Conservation (phyloP, 2,888 invertebrate species). For the Carcina quercana region DNA sequence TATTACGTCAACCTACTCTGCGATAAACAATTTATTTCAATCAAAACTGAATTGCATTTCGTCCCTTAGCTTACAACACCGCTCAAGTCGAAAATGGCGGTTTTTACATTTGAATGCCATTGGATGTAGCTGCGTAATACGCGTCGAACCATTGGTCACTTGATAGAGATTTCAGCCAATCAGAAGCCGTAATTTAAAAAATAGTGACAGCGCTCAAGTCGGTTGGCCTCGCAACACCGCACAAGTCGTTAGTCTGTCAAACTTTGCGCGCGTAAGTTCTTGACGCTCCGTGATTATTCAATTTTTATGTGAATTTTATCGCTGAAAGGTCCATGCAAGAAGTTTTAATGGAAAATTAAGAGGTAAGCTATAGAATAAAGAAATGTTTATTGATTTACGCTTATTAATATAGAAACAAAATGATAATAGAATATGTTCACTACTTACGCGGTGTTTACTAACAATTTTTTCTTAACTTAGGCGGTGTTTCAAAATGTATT, state of each 20-base stretch:
- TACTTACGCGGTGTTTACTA: slow-evolving; percentile 6
- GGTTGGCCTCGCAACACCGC: slow-evolving; percentile 16
- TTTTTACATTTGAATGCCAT: slow-evolving; percentile 5
- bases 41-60: too few species aligned
- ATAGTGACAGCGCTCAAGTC: slow-evolving; percentile 16
- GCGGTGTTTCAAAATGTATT: slow-evolving; percentile 6
- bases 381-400: too few species aligned
- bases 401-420: too few species aligned
- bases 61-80: too few species aligned
- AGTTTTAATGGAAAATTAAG: slow-evolving; percentile 18
- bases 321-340: slow-evolving; percentile 16
- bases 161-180: slow-evolving; percentile 14
- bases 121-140: slow-evolving; percentile 8
- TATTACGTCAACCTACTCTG: too few species aligned
- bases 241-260: slow-evolving; percentile 17
- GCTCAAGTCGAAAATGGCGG: neutral
- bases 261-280: slow-evolving; percentile 4
- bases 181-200: slow-evolving; percentile 16
- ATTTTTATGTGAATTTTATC: slow-evolving; percentile 16
- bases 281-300: slow-evolving; percentile 14
- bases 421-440: slow-evolving; percentile 6
- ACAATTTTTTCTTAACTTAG: slow-evolving; percentile 5
- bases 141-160: slow-evolving; percentile 8
- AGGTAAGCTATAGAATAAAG: slow-evolving; percentile 18
- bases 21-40: too few species aligned